A percentile compares a stretch with the other conserved stretches of the same genome.
Conservation (phyloP, 2,113 vertebrate genomes). For the Neopipo cinnamomea region DNA sequence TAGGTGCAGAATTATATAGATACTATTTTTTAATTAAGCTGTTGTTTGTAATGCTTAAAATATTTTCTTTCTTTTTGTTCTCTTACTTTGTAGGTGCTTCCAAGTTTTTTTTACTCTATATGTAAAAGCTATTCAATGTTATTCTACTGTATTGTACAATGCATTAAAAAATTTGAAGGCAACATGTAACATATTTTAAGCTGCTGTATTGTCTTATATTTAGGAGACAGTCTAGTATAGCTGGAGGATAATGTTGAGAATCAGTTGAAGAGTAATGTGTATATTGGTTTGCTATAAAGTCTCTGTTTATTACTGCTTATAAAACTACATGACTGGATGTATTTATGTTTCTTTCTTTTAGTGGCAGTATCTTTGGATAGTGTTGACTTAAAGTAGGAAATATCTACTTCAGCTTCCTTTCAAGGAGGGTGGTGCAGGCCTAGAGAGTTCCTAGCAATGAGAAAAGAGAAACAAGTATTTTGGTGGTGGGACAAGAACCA, state of each 20-base stretch:
- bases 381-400: background rate
- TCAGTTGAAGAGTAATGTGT: background rate
- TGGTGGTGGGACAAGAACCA: background rate
- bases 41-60: background rate
- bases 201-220: background rate
- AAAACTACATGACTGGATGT: background rate
- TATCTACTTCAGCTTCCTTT: background rate
- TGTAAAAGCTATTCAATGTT: background rate
- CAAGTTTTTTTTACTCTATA: background rate
- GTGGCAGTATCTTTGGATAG: background rate
- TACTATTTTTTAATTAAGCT: background rate
- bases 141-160: background rate
- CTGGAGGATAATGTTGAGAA: background rate
- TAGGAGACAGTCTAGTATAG: background rate
- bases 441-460: background rate
- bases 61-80: background rate
- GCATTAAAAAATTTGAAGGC: background rate
- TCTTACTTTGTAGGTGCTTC: background rate
- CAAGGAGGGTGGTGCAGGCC: background rate
- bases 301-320: background rate
- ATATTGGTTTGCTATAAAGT: background rate
- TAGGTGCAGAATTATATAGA: background rate
- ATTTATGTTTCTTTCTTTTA: background rate
- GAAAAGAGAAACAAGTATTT: background rate
- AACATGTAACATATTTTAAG: background rate